Conservation (phyloP, 2,797 vertebrate species). For the Brotula barbata region DNA sequence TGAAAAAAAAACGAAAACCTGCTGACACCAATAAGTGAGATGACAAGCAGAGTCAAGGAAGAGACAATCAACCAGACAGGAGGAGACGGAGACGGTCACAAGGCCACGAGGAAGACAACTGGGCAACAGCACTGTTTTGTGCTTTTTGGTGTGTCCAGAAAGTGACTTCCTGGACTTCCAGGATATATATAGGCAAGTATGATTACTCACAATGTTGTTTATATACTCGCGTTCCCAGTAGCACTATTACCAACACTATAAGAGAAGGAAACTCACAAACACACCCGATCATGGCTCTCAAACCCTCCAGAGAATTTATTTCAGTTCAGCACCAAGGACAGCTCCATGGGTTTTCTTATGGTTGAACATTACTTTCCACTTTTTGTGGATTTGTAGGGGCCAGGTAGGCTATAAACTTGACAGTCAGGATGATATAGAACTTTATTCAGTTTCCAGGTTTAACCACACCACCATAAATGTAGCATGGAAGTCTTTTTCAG, state of each 20-base stretch:
- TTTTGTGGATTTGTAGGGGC: constrained; percentile 56
- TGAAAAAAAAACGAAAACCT: constrained; percentile 4
- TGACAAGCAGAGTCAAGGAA: neutral
- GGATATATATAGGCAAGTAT: constrained; percentile 35
- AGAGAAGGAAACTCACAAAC: constrained; percentile 30
- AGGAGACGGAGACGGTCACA: constrained; percentile 7
- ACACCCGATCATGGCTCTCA: constrained; percentile 29
- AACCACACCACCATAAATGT: constrained; percentile 54
- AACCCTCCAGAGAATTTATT: constrained; percentile 23
- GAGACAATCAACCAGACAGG: constrained; percentile 5
- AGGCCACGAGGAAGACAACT: constrained; percentile 4
- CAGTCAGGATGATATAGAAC: constrained; percentile 51
- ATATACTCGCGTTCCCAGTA: constrained; percentile 36
- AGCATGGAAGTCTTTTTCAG: constrained; percentile 44
- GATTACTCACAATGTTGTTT: constrained; percentile 28
- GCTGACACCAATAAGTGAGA: constrained; percentile 14
- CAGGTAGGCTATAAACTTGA: constrained; percentile 52
- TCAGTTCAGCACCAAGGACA: constrained; percentile 63
- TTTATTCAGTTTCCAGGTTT: constrained; percentile 61
- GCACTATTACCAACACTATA: constrained; percentile 43
- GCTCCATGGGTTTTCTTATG: constrained; percentile 23
- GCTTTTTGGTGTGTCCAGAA: constrained; percentile 27
- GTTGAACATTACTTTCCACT: constrained; percentile 25
- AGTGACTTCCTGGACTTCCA: constrained; percentile 32
- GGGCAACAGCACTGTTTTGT: constrained; percentile 26